phyloP scores from a whole-genome alignment of 2,797 vertebrate genomes.

The Siniperca obscura region DNA sequence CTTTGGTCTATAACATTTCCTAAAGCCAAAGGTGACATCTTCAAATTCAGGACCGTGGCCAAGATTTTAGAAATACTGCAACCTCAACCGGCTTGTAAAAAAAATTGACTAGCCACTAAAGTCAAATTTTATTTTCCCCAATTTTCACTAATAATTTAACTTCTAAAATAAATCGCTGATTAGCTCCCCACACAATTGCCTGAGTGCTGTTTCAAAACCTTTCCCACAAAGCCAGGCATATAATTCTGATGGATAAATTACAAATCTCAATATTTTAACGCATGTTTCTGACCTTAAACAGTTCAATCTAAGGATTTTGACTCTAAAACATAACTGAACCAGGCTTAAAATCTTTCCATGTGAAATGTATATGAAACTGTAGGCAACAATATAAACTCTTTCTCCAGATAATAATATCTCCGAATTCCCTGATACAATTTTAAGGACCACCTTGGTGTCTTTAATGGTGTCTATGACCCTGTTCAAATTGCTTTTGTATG shows the following conservation, averaged over 20 bases:
- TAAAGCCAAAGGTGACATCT: neutral
- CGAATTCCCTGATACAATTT: neutral
- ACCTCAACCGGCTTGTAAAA: fast-evolving
- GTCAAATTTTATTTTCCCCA: too few species aligned
- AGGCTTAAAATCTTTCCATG: neutral
- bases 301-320: neutral
- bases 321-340: neutral
- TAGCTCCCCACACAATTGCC: too few species aligned
- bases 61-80: neutral
- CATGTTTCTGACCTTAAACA: neutral
- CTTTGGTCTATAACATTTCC: neutral
- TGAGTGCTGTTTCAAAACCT: neutral
- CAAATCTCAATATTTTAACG: neutral
- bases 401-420: neutral
- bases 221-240: neutral
- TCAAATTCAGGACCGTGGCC: neutral
- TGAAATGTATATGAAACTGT: neutral
- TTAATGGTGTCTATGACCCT: neutral
- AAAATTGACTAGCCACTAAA: neutral
- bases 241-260: neutral
- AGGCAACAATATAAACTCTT: neutral
- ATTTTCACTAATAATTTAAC: neutral
- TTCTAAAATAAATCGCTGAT: neutral
- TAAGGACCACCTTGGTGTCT: neutral
- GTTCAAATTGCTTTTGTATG: neutral